These are phyloP conservation scores for Bettongia penicillata DNA, from an alignment of 2,113 vertebrate genomes.

Conservation along the genomic window DNA sequence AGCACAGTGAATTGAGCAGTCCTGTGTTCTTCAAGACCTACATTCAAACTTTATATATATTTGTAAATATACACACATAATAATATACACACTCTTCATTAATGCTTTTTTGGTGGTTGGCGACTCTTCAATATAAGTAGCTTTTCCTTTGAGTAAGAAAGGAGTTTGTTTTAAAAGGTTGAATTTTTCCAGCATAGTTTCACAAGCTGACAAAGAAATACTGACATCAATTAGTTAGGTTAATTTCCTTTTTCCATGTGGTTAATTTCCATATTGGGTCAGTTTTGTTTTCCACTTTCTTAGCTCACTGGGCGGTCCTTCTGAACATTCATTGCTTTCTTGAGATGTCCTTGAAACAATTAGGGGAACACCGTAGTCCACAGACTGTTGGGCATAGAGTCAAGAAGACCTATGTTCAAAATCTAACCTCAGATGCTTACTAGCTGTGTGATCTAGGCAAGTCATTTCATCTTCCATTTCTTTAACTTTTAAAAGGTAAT, in stretches of 20 bases:
- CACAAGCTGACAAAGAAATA: background rate
- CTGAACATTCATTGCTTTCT: background rate
- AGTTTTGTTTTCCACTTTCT: background rate
- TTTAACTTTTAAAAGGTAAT: background rate
- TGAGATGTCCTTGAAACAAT: background rate
- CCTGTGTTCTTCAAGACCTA: background rate
- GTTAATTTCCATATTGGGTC: background rate
- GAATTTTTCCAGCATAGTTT: background rate
- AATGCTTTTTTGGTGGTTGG: background rate
- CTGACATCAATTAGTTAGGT: background rate
- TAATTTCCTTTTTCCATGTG: background rate
- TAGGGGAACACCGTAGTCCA: background rate
- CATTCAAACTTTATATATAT: background rate
- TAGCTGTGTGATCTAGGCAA: background rate
- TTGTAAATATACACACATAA: too few species aligned
- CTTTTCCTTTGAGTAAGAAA: background rate
- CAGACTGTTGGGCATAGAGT: background rate
- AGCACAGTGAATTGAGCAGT: background rate
- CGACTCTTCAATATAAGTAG: background rate
- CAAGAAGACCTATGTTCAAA: background rate
- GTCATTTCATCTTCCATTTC: background rate
- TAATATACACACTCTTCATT: background rate
- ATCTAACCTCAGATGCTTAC: background rate
- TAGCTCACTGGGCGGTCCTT: background rate
- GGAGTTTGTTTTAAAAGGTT: background rate